These are phyloP conservation scores for Contarinia nasturtii DNA, from an alignment of 1,140 invertebrate species.

Conservation along the genomic window DNA sequence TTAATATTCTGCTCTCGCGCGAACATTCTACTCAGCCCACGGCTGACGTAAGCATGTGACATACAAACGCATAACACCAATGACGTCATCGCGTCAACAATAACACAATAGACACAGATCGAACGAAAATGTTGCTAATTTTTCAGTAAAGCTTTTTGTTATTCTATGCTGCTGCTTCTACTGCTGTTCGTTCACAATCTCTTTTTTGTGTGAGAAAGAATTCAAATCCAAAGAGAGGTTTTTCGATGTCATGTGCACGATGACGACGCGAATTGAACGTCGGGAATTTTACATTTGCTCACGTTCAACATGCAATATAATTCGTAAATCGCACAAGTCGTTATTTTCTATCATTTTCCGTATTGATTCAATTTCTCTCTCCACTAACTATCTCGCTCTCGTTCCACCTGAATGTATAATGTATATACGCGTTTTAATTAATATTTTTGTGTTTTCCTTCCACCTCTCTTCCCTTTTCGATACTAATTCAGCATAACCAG, in stretches of 20 bases:
- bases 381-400: no score
- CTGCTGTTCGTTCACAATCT: conserved; percentile 12
- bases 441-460: no score
- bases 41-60: no score
- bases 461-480: no score
- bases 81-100: not conserved
- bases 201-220: conserved; percentile 16
- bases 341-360: not conserved
- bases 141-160: conserved; percentile 4
- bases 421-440: no score
- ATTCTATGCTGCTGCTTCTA: conserved; percentile 9
- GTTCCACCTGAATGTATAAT: no score
- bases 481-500: no score
- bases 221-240: conserved; percentile 17
- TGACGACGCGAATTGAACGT: conserved; percentile 3
- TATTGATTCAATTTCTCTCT: no score
- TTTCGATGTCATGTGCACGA: conserved; percentile 8
- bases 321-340: not conserved
- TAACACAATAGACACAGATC: not conserved
- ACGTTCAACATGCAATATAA: not conserved
- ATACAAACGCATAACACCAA: no score
- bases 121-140: conserved; percentile 7
- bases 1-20: no score
- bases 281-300: not conserved
- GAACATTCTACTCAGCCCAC: no score